A percentile compares a stretch with the other conserved stretches of the same genome.
Conservation (phyloP, 2,113 vertebrate genomes). For the Trinectes maculatus region DNA sequence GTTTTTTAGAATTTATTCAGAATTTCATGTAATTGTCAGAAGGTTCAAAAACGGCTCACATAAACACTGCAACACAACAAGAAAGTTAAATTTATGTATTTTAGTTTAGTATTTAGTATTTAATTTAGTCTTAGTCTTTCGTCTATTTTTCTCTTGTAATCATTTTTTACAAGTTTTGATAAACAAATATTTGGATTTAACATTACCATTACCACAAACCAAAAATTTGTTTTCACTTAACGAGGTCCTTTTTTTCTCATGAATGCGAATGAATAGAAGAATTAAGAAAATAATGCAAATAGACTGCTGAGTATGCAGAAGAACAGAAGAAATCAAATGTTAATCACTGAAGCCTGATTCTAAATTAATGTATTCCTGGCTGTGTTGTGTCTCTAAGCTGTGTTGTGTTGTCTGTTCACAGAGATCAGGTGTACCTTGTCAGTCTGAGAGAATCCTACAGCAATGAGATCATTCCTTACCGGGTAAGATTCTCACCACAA, state of each 20-base stretch:
- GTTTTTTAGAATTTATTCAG: conserved; percentile 71
- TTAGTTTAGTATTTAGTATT: no score
- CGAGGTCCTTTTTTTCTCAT: no score
- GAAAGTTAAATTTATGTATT: no score
- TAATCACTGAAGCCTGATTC: neutral
- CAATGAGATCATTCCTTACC: conserved; percentile 93
- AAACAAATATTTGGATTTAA: no score
- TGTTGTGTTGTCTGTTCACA: conserved; percentile 73
- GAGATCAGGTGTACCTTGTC: conserved; percentile 98
- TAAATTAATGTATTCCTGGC: neutral
- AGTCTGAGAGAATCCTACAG: conserved; percentile 95
- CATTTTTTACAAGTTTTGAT: no score
- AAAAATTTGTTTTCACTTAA: no score
- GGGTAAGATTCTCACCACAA: conserved; percentile 86
- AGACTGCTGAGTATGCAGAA: conserved; percentile 27
- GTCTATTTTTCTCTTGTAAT: no score
- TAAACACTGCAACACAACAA: no score
- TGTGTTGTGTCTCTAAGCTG: conserved; percentile 30
- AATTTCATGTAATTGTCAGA: conserved; percentile 56
- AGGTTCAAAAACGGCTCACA: no score
- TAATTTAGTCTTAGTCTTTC: no score
- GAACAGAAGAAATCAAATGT: neutral
- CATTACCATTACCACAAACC: no score
- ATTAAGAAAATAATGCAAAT: conserved; percentile 6
- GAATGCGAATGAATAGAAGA: no score